These are phyloP conservation scores for Drosophila atripex DNA, from an alignment of 2,888 invertebrate genomes.

Conservation along the genomic window DNA sequence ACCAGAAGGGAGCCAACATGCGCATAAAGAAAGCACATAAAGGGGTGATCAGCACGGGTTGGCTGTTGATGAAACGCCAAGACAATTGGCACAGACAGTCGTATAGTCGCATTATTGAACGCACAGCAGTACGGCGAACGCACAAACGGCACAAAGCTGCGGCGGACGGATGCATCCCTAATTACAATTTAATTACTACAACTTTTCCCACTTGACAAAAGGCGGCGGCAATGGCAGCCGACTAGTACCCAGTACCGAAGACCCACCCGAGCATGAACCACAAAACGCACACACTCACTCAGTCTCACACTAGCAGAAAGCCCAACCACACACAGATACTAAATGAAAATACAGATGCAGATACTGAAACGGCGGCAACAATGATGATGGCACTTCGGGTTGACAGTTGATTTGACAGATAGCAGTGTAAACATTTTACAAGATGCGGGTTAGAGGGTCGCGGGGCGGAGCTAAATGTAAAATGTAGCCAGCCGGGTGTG, in stretches of 20 bases:
- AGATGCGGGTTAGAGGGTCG: slow-evolving; percentile 57
- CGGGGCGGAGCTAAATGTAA: slow-evolving; percentile 20
- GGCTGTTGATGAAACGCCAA: slow-evolving; percentile 66
- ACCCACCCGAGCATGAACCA: slow-evolving; percentile 71
- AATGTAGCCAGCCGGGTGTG: slow-evolving; percentile 13
- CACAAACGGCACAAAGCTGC: slow-evolving; percentile 41
- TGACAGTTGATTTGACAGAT: slow-evolving; percentile 82
- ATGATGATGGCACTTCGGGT: slow-evolving; percentile 65
- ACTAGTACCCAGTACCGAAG: slow-evolving; percentile 41
- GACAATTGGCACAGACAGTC: slow-evolving; percentile 75
- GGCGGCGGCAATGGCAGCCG: slow-evolving; percentile 71
- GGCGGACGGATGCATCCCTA: slow-evolving; percentile 83
- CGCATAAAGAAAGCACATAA: slow-evolving; percentile 7
- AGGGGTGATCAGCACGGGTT: slow-evolving; percentile 52
- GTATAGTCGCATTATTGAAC: slow-evolving; percentile 67
- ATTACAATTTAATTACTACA: slow-evolving; percentile 84
- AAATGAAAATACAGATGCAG: slow-evolving; percentile 3
- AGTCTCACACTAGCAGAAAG: background rate
- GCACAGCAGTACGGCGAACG: slow-evolving; percentile 46
- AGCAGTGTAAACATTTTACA: slow-evolving; percentile 75
- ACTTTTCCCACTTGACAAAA: slow-evolving; percentile 81
- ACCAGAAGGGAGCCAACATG: slow-evolving; percentile 7
- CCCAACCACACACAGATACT: background rate
- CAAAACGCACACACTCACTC: slow-evolving; percentile 57
- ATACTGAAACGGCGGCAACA: slow-evolving; percentile 20